Base-by-base conservation (phyloP, 1,140 invertebrate species). In the Aphelenchoides besseyi region DNA sequence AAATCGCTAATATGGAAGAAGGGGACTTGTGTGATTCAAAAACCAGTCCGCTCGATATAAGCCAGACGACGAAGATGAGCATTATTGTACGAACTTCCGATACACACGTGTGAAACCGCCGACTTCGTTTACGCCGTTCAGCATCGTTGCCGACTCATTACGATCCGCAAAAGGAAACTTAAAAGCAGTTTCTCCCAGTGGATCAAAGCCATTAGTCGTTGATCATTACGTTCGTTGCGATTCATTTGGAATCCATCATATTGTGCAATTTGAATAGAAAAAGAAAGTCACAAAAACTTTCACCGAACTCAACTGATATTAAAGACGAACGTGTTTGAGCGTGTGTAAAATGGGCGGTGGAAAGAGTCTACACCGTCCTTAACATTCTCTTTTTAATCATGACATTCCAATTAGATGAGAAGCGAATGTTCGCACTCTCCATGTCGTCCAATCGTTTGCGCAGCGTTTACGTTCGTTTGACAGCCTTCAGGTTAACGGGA, bases 321-420 rank as follows among this genome's bases (percentile, higher is more conserved):
- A n/a, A n/a, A n/a, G n/a, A n/a, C n/a, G n/a, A n/a, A n/a, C n/a
- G n/a, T n/a, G n/a, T n/a, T n/a, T n/a, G n/a, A n/a, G n/a, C n/a
- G n/a, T n/a, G n/a, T n/a, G n/a, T n/a, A n/a, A n/a, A n/a, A n/a
- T n/a, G n/a, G n/a, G n/a, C n/a, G n/a, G n/a, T n/a, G n/a, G n/a
- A n/a, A n/a, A n/a, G n/a, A n/a, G n/a, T n/a, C n/a, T n/a, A n/a
- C n/a, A n/a, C n/a, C n/a, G n/a, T n/a, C n/a, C n/a, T n/a, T n/a
- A n/a, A n/a, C 41, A 48, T 48, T 48, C 41, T 23, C 41, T 16
- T 48, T 48, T 48, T 48, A 48, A 48, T 48, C 41, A 48, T 48
- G 41, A 48, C 12, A 48, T 48, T 48, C 41, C 41, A 48, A 48
- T 48, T 48, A 48, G 41, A 48, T 23, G 41, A 23, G 12, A 23